Base-by-base conservation (phyloP, 1,140 invertebrate species). In the Mya arenaria region DNA sequence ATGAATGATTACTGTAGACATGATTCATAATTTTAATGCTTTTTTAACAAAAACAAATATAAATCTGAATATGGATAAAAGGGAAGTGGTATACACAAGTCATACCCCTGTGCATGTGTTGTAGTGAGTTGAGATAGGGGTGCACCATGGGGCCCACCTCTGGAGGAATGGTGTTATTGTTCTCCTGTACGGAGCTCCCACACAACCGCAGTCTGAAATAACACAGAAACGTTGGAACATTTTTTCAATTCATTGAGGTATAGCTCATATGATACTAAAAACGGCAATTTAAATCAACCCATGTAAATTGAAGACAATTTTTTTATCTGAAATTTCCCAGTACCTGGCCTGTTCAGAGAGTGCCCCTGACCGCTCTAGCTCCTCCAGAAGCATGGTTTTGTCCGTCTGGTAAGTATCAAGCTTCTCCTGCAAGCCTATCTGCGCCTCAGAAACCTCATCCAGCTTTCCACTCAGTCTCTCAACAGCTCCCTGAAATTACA, bases 341-440 rank as follows among this genome's bases (percentile, higher is more conserved):
- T 74, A 90, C 89, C 89, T 88, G 28, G 85, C 71, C n/a, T 80
- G 60, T 25, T 86, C 74, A 48, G 87, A 87, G 23, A 91, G 87
- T 32, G 82, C 77, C 55, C 89, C 89, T 74, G 68, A 85, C 77
- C 83, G 88, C 81, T 86, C 84, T 39, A 91, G 85, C 71, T 91
- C 89, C 30, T 90, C 86, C 55, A 91, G 68, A 48, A 91, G 84
- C 55, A 88, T 81, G 71, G 88, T 86, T 60, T 89, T 84, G 52
- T 90, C 88, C 32, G 82, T 69, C 36, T 89, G 83, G 48, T 90
- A 77, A 15, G 69, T 68, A 23, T 86, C 84, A 41, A 91, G 55
- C 30, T 86, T 84, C 39, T 84, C 84, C 79, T 89, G 86, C 69
- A 89, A 85, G 71, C 63, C 75, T 39, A 84, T 84, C 81, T 91